Evolutionary conservation across 2,888 invertebrate genomes (phyloP).

Genomic region (Diogma glabrata): DNA sequence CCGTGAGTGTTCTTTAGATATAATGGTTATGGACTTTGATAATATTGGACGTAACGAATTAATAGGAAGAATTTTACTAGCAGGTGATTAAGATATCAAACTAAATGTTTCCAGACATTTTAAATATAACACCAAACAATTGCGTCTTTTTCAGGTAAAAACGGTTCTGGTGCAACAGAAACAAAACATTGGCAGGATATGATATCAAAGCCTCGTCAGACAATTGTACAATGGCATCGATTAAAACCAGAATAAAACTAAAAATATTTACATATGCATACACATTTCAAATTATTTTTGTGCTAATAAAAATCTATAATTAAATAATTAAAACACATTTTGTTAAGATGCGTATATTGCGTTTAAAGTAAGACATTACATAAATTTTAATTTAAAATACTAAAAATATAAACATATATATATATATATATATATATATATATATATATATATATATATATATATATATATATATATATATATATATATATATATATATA

Average conservation of each 20-base stretch:
- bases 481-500: too few species aligned
- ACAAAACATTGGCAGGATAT: slow-evolving; percentile 98
- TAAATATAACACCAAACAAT: too few species aligned
- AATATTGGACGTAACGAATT: slow-evolving; percentile 89
- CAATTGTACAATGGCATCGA: slow-evolving; percentile 94
- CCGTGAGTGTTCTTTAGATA: slow-evolving; percentile 83
- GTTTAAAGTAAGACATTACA: too few species aligned
- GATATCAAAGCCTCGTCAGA: slow-evolving; percentile 93
- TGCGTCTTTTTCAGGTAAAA: slow-evolving; percentile 82
- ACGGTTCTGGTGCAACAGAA: slow-evolving; percentile 88
- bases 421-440: too few species aligned
- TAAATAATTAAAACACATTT: too few species aligned
- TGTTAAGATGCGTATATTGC: too few species aligned
- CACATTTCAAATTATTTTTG: not conserved
- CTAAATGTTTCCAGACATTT: too few species aligned
- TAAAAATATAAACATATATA: too few species aligned
- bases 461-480: too few species aligned
- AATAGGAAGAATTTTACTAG: slow-evolving; percentile 83
- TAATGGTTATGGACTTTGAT: slow-evolving; percentile 96
- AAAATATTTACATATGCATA: not conserved
- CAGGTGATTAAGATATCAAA: too few species aligned
- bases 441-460: too few species aligned
- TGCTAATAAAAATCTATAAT: not conserved
- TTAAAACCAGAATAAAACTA: slow-evolving; percentile 76
- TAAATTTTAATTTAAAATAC: too few species aligned